Conservation (phyloP, 2,113 vertebrate species). For the Neolamprologus devosi region DNA sequence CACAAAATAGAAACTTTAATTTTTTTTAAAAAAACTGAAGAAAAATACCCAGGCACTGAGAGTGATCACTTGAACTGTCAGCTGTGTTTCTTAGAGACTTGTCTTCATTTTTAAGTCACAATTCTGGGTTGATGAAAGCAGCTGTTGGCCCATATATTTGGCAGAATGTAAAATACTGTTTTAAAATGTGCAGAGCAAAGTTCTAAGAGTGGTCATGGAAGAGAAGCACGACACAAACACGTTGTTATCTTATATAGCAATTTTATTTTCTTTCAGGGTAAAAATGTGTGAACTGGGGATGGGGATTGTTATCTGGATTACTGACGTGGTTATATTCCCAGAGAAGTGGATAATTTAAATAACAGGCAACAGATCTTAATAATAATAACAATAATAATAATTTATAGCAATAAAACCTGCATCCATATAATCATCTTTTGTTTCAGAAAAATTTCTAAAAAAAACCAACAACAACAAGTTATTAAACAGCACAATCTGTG, state of each 20-base stretch:
- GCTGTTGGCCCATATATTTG: background rate
- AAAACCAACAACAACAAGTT: accelerated
- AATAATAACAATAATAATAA: background rate
- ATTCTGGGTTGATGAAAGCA: background rate
- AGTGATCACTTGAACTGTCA: background rate
- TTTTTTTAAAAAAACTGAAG: background rate
- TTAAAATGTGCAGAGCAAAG: background rate
- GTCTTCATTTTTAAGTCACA: background rate
- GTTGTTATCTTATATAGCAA: background rate
- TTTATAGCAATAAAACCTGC: background rate
- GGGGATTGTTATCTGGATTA: background rate
- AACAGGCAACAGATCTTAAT: background rate
- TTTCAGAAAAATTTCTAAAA: background rate
- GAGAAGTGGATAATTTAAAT: background rate
- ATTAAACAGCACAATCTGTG: background rate
- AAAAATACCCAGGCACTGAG: background rate
- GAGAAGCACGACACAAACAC: background rate
- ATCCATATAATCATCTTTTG: background rate
- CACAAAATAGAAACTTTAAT: background rate
- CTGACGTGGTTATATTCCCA: background rate
- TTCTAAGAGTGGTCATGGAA: background rate
- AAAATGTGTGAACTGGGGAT: background rate
- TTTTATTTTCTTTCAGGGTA: background rate
- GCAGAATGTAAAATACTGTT: background rate
- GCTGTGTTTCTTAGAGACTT: background rate